These are phyloP conservation scores for Tapirus terrestris DNA, from an alignment of 2,113 vertebrate genomes.

Conservation along the genomic window DNA sequence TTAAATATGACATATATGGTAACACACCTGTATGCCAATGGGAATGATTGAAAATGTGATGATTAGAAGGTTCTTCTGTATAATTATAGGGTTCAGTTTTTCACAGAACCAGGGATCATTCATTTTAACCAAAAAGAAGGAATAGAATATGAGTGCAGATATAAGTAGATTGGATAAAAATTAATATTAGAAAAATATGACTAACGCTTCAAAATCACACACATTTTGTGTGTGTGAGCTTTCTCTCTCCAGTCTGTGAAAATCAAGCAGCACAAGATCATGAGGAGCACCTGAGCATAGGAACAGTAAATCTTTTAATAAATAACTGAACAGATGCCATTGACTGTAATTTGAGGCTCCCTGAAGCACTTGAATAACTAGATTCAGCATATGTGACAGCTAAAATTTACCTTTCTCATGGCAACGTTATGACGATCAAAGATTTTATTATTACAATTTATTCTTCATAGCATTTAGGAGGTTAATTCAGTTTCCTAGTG, in stretches of 20 bases:
- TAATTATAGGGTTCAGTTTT: neutral
- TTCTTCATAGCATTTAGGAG: neutral
- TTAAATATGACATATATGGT: neutral
- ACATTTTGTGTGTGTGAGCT: neutral
- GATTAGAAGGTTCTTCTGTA: neutral
- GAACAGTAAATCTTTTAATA: neutral
- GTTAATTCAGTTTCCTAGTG: neutral
- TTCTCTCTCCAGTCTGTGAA: neutral
- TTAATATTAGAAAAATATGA: neutral
- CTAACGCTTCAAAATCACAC: neutral
- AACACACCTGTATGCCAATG: neutral
- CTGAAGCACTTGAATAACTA: neutral
- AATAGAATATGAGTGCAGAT: neutral
- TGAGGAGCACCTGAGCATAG: neutral
- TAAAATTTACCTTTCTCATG: neutral
- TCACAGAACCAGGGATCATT: neutral
- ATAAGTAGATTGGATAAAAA: neutral
- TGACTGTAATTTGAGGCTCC: neutral
- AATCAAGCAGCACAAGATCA: neutral
- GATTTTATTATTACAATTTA: constrained; percentile 11
- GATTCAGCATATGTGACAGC: neutral
- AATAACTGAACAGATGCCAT: neutral
- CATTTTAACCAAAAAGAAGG: neutral
- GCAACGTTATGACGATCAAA: neutral
- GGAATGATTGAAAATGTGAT: neutral